Base-by-base conservation (phyloP, 2,797 vertebrate species). In the Anguilla anguilla region DNA sequence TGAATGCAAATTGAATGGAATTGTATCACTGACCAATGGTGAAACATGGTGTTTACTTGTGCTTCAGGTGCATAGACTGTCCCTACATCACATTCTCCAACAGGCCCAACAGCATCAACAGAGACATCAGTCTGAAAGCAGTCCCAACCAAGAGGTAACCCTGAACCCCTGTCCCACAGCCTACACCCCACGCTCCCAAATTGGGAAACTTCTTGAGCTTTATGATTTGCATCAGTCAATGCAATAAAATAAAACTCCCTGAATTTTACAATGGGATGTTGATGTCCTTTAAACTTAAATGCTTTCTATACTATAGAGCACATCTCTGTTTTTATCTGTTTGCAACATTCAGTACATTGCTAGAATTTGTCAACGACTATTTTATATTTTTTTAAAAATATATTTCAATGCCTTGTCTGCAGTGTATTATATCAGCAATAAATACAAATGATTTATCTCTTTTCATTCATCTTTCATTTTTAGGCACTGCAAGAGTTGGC, bases 401-500 rank as follows among this genome's bases (percentile, higher is more conserved):
- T 59, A 59, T 22, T 22, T 22, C 22, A 69, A 28, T 43, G 11
- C 4, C 7, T 6, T 35, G 19, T 22, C 9, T 82, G 22, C 7
- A n/a, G 46, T n/a, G 19, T 10, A 10, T 25, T 11, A 82, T 28
- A 46, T 25, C 22, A 49, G 22, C 46, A 51, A 49, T n/a, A 11
- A 82, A 82, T 9, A 22, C 22, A n/a, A 82, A 49, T 49, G 5
- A 49, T n/a, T 82, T 7, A 22, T 6, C 19, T 25, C 7, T 82
- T n/a, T 51, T 81, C 2, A 46, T 46, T 81, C 6, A n/a, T 46
- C 43, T 82, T 49, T 82, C 2, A 3, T 25, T 82, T 82, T 69
- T n/a, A 82, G 79, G 79, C 79, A 82, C 19, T 49, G 13, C 79
- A 51, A 51, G 79, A 82, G 43, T 51, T 82, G 46, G 43, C 43